phyloP scores from a whole-genome alignment of 2,797 vertebrate genomes.

The Poeciliopsis gracilis region DNA sequence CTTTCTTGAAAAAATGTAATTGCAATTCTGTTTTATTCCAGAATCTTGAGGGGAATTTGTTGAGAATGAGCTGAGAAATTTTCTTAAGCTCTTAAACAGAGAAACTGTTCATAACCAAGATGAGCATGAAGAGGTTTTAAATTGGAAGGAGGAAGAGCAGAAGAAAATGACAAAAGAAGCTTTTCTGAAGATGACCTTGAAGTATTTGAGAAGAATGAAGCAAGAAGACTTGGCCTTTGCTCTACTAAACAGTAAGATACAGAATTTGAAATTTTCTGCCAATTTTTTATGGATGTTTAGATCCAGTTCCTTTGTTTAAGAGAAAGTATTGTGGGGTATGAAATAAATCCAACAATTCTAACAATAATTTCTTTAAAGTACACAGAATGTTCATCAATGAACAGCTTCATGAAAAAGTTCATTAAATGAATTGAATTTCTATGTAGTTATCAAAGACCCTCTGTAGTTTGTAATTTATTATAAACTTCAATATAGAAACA shows the following conservation, averaged over 20 bases:
- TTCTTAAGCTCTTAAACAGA: accelerated
- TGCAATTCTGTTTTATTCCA: background rate
- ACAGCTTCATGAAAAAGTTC: too few species aligned
- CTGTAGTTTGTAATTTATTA: too few species aligned
- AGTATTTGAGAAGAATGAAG: conserved; percentile 14
- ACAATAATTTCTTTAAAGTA: background rate
- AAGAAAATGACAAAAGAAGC: background rate
- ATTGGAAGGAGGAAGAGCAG: conserved; percentile 18
- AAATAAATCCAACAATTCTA: background rate
- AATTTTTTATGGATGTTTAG: background rate
- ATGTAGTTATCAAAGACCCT: too few species aligned
- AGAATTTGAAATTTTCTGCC: too few species aligned
- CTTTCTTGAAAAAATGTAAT: background rate
- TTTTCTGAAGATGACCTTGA: conserved; percentile 31
- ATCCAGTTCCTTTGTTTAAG: background rate
- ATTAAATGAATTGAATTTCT: too few species aligned
- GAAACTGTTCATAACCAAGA: background rate
- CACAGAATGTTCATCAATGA: background rate
- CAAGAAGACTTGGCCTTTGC: conserved; percentile 11
- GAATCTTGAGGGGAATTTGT: conserved; percentile 17
- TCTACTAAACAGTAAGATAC: conserved; percentile 39
- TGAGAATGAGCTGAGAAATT: background rate
- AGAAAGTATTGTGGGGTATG: background rate
- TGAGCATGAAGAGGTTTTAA: accelerated
- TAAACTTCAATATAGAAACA: background rate